phyloP scores from a whole-genome alignment of 2,113 vertebrate species.

The Catharus fuscescens region DNA sequence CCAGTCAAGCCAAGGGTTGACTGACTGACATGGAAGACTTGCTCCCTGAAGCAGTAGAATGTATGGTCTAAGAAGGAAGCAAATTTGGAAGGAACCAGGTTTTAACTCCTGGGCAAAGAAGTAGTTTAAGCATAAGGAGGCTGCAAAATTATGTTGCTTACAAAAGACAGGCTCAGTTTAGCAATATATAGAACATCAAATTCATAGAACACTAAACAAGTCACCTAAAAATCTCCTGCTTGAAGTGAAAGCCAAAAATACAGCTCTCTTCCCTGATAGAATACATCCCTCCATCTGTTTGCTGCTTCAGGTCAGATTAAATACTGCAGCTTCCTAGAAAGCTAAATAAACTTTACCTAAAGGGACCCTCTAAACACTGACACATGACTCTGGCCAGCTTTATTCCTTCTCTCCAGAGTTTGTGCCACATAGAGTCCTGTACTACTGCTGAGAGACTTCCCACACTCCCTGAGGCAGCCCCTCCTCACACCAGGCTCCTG shows the following conservation, averaged over 20 bases:
- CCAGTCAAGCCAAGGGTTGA: neutral
- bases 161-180: neutral
- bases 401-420: neutral
- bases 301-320: conserved; percentile 36
- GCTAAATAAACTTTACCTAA: conserved; percentile 19
- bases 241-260: conserved; percentile 47
- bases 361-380: neutral
- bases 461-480: rapidly evolving
- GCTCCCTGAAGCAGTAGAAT: neutral
- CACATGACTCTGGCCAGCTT: neutral
- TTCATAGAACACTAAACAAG: neutral
- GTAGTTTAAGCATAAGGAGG: neutral
- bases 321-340: conserved; percentile 1
- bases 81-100: neutral
- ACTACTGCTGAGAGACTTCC: neutral
- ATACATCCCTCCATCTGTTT: conserved; percentile 27
- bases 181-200: neutral
- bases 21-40: neutral
- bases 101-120: neutral
- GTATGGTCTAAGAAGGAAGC: neutral
- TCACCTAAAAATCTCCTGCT: conserved; percentile 26
- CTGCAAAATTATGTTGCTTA: neutral
- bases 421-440: neutral
- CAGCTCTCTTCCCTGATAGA: neutral
- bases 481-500: neutral